Conservation (phyloP, 2,113 vertebrate species). For the Myotis lucifugus region DNA sequence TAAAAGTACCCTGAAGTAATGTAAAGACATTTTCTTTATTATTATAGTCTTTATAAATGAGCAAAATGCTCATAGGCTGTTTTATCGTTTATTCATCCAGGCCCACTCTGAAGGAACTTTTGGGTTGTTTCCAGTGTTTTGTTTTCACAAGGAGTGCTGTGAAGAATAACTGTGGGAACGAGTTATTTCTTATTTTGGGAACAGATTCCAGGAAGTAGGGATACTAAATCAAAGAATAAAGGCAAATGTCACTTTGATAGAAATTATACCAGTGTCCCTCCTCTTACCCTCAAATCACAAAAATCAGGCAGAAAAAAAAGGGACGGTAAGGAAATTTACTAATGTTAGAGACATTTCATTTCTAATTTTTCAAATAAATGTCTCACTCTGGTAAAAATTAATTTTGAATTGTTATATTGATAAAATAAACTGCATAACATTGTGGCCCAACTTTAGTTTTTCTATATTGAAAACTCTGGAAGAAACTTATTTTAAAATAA, state of each 20-base stretch:
- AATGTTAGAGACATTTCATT: not conserved
- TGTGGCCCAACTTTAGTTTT: not conserved
- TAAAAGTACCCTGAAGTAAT: not conserved
- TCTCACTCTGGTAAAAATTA: not conserved
- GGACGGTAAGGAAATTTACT: not conserved
- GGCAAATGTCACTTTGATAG: not conserved
- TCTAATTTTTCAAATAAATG: slow-evolving; percentile 19
- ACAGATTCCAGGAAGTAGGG: not conserved
- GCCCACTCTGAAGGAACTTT: not conserved
- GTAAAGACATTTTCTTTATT: not conserved
- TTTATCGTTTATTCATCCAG: not conserved
- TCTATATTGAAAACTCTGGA: not conserved
- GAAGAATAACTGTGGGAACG: not conserved
- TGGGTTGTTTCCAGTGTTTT: not conserved
- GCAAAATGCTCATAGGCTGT: not conserved
- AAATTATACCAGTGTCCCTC: not conserved
- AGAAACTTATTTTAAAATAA: slow-evolving; percentile 20
- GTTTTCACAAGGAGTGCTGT: not conserved
- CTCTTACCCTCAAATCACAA: not conserved
- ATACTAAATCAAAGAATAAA: slow-evolving; percentile 47
- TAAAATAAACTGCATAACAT: not conserved
- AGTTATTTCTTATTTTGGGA: slow-evolving; percentile 1
- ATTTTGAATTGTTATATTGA: slow-evolving; percentile 15
- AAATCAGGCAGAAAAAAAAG: not conserved
- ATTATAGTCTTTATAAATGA: not conserved